Base-by-base conservation (phyloP, 1,140 invertebrate genomes). In the Drosophila pectinifera region DNA sequence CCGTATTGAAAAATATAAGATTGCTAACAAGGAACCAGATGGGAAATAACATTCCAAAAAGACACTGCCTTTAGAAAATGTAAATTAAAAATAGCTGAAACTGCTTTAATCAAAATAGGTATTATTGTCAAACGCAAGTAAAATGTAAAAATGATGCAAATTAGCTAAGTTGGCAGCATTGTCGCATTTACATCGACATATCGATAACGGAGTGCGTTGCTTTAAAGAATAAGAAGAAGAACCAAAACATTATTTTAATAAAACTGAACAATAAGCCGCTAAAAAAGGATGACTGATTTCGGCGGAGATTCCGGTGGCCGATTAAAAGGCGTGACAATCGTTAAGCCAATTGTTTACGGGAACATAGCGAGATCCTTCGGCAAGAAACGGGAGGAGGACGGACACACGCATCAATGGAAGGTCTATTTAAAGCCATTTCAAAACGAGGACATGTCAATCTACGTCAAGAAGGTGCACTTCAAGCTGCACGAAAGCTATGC, bases 371-470 rank as follows among this genome's bases (percentile, higher is more conserved):
- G 97, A 67, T 98, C 98, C 91, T 99, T 99, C 94, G 98, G 98
- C 1, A 97, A 98, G 84, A 99, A 99, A 93, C 94, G 98, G n/a
- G 98, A 99, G 91, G 97, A 98, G 93, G 98, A 99, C 94, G 98
- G 98, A 0, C 99, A 99, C 88, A 99, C 99, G 1, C 99, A 99
- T 94, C 96, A 99, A 82, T 99, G 99, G 99, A 99, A 97, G 16
- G 97, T 99, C 3, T 99, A 99, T 92, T 94, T 99, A 0, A 99
- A 99, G 92, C 97, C 99, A 0, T 99, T 94, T 94, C 13, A 97
- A n/a, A 53, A 98, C 84, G 97, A 98, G 93, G 98, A 99, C 80
- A 98, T 99, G 96, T 98, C 97, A 0, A 94, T 94, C 1, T 99
- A 98, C 93, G 96, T 99, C 0, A 99, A 99, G 92, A 99, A 99